These are phyloP conservation scores for Prosopocoilus inquinatus DNA, from an alignment of 2,888 invertebrate genomes.

Conservation along the genomic window DNA sequence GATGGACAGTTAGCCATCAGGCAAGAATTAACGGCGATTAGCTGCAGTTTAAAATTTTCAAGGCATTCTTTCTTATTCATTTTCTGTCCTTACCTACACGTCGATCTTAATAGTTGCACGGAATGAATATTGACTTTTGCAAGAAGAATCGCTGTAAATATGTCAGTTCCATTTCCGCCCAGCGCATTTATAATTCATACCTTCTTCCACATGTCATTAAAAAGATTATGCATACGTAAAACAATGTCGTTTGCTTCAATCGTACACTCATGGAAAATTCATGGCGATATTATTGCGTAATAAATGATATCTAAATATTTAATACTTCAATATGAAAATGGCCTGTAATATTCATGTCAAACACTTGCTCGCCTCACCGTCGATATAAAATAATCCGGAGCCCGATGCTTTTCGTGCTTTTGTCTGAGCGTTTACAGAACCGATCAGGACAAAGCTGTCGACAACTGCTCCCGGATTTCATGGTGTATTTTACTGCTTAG, in stretches of 20 bases:
- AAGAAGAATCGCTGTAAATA: too few relatives aligned
- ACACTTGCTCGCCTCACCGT: conserved; percentile 38
- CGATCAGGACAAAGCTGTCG: conserved; percentile 45
- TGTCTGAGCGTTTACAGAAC: conserved; percentile 43
- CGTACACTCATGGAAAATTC: not conserved
- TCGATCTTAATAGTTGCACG: too few relatives aligned
- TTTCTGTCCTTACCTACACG: too few relatives aligned
- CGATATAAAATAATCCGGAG: conserved; percentile 42
- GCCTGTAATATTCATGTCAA: conserved; percentile 44
- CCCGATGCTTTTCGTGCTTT: conserved; percentile 40
- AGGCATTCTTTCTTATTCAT: too few relatives aligned
- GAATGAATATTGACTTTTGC: too few relatives aligned
- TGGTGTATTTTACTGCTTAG: conserved; percentile 44
- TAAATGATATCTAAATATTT: conserved; percentile 17
- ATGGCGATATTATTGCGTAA: not conserved
- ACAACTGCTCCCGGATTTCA: conserved; percentile 42
- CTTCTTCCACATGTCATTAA: not conserved
- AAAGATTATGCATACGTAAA: conserved; percentile 1
- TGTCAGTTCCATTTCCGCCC: too few relatives aligned
- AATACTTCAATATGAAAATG: conserved; percentile 37
- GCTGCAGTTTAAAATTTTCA: too few relatives aligned
- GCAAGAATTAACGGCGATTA: too few relatives aligned
- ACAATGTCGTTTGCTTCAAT: not conserved
- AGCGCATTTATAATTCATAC: not conserved
- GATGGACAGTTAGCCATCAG: too few relatives aligned